These are phyloP conservation scores for Loxodonta africana DNA, from an alignment of 2,113 vertebrate genomes.

Conservation along the genomic window DNA sequence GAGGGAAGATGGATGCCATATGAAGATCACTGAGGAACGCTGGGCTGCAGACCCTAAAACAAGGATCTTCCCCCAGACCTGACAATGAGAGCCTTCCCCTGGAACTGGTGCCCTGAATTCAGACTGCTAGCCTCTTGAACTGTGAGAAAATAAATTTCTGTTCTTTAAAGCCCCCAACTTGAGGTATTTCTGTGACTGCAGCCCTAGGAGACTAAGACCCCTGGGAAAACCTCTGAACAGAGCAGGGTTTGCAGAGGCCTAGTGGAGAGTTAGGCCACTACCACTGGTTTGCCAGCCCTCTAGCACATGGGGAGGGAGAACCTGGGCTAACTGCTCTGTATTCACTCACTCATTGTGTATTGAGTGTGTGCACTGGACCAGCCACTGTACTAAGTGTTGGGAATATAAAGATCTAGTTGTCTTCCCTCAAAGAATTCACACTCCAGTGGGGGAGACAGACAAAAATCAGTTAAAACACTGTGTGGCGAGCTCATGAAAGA, in stretches of 20 bases:
- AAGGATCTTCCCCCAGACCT: background rate
- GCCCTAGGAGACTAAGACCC: background rate
- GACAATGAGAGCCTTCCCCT: background rate
- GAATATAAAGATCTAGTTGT: background rate
- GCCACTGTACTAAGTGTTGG: too few relatives aligned
- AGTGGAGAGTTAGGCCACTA: background rate
- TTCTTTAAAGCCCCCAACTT: background rate
- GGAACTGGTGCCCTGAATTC: background rate
- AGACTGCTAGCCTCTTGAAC: background rate
- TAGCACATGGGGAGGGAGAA: rapidly evolving
- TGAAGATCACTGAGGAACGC: background rate
- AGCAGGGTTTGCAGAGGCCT: background rate
- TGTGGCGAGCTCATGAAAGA: background rate
- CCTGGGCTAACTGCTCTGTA: background rate
- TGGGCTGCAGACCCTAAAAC: background rate
- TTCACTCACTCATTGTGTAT: background rate
- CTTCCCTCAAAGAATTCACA: background rate
- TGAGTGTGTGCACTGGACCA: rapidly evolving
- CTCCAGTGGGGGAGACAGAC: background rate
- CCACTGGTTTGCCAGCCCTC: background rate
- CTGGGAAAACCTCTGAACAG: background rate
- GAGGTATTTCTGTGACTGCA: background rate
- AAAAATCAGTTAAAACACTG: background rate
- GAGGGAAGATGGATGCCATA: background rate
- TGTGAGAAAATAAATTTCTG: background rate